Base-by-base conservation (phyloP, 2,113 vertebrate genomes). In the Psittacara wagleri region DNA sequence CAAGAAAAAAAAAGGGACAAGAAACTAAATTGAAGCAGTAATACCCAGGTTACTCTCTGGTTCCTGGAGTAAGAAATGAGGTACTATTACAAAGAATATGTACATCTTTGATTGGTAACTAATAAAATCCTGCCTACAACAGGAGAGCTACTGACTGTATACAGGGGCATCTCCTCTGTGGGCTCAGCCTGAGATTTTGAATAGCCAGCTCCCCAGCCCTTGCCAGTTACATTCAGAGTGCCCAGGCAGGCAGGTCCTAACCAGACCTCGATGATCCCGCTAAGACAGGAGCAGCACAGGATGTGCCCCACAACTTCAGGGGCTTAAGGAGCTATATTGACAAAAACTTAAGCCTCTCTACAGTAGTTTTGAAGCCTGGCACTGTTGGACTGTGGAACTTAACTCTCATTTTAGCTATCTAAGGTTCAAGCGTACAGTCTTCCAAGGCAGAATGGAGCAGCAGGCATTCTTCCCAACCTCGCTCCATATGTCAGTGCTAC, bases 401-500 rank as follows among this genome's bases (percentile, higher is more conserved):
- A 33, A 17, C 16, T 87, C 63, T 77, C 81, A 11, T 31, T 67
- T 74, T 0, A 43, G 57, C 51, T 59, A 43, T 20, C 3, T 8
- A 28, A 66, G 27, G 35, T 19, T 67, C 12, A 37, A 70, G 41
- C 2, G 29, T 27, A 23, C 46, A 4, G 25, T 28, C n/a, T 64
- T 54, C 79, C 79, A 68, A 25, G 55, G 25, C 0, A 1, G 64
- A 51, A 7, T 0, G 1, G 73, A 89, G 81, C 69, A 89, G 69
- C 54, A 61, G 10, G 6, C 13, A 28, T 57, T n/a, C 44, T 29
- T 74, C 35, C 76, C 73, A 55, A 0, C 43, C 51, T 66, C 1
- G 0, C 9, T 24, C 43, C 0, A 0, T 33, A 49, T 25, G 48
- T 27, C 61, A 17, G 37, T 35, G 66, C 55, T n/a, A 15, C 33